Evolutionary conservation across 37 sponge, comb jelly and placozoan genomes (phyloP), one percentile per base, ranked within the genome.

Genomic region (Dysidea cf. avara): DNA sequence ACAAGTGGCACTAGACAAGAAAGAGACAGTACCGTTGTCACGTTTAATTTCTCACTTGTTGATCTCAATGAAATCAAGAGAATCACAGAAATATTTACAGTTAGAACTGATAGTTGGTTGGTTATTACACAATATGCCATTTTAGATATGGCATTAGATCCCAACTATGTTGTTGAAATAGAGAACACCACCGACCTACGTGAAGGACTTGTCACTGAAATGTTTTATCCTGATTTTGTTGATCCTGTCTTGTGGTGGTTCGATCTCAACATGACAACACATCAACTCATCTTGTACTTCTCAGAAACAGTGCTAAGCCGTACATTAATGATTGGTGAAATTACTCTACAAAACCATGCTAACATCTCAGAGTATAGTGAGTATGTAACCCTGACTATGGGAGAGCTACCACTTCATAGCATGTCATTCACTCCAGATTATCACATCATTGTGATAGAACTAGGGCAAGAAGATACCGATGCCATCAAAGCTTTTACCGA

Each of bases 51-150:
- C 66, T 66, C 87, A 30, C 61, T 81, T 56, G 64, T 83, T 1
- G 95, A 94, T 55, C 71, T 94, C 49, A 94, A 94, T 77, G 85
- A 64, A 0, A 86, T 94, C 77, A 94, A 94, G 64, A 83, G 72
- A 26, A 87, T 82, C 71, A 90, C 88, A 0, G 80, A 87, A 32
- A 75, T 94, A 50, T 86, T 75, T 65, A 90, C 86, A 2, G 38
- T 49, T 16, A 84, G 88, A 13, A 58, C 81, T 48, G 87, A 83
- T 66, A 73, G 87, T 7, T 94, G 95, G 95, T 64, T 94, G 35
- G 82, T 86, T 7, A 61, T 90, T 33, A 94, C 87, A 34, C 46
- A 69, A 51, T 83, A 70, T 74, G 84, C 91, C 35, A 94, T 94
- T 32, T 56, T 76, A 24, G 95, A 94, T 70, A 79, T 94, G 81